A percentile compares a stretch with the other conserved stretches of the same genome.
phyloP scores from a whole-genome alignment of 2,797 vertebrate genomes.

The Lepidocolaptes lacrymiger region DNA sequence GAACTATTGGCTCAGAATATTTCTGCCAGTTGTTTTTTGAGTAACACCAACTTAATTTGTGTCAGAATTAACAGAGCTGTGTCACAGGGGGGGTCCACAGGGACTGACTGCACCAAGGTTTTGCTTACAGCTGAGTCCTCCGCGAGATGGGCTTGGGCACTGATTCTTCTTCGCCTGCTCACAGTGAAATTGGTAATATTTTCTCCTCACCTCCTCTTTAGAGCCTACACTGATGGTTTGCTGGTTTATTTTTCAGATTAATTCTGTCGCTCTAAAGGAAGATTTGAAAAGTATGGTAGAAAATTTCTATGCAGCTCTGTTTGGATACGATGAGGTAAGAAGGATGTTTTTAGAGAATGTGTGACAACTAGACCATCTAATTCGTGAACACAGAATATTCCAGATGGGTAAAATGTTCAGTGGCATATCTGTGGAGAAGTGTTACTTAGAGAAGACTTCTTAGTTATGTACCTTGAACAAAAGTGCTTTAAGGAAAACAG shows the following conservation, averaged over 20 bases:
- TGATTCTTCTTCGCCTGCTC: not conserved
- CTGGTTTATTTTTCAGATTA: conserved; percentile 82
- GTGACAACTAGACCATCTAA: not conserved
- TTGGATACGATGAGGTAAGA: conserved; percentile 97
- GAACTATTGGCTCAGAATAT: not conserved
- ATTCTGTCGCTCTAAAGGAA: conserved; percentile 86
- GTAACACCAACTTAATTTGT: not conserved
- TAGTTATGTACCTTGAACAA: not conserved
- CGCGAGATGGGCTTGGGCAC: not conserved
- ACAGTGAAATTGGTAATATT: not conserved
- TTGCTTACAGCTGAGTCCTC: not conserved
- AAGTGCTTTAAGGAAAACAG: not conserved
- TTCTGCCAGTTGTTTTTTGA: not conserved
- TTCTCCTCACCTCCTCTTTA: not conserved
- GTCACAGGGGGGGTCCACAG: not conserved
- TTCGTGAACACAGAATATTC: not conserved
- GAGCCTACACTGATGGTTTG: not conserved
- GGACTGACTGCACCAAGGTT: not conserved
- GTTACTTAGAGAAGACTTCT: not conserved
- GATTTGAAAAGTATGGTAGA: conserved; percentile 88
- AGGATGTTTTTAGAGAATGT: not conserved
- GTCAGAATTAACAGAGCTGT: not conserved
- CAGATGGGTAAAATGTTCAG: not conserved
- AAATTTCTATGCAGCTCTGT: conserved; percentile 93
- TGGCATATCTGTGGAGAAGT: not conserved